Evolutionary conservation across 2,797 vertebrate genomes (phyloP).

Genomic region (Atherinosoma microstoma): DNA sequence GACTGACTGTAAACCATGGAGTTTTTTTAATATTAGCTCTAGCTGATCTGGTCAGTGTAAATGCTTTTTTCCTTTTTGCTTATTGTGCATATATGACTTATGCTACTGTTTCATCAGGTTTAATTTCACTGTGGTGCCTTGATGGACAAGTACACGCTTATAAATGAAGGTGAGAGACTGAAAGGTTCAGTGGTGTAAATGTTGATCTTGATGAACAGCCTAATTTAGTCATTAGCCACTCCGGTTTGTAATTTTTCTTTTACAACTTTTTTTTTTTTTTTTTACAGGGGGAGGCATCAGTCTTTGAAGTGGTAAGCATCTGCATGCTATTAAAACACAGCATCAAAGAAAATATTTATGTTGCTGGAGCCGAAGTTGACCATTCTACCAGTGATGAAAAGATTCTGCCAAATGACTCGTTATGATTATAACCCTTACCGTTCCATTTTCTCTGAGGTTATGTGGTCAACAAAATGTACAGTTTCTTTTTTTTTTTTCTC

Average conservation of each 20-base stretch:
- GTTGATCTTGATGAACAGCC: too few species aligned
- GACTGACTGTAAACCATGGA: slow-evolving; percentile 76
- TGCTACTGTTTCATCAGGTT: background rate
- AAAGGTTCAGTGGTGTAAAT: slow-evolving; percentile 74
- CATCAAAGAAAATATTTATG: background rate
- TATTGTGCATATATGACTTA: slow-evolving; percentile 9
- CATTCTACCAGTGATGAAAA: slow-evolving; percentile 74
- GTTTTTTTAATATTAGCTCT: slow-evolving; percentile 83
- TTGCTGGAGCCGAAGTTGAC: background rate
- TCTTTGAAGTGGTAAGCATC: background rate
- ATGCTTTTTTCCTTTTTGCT: fast-evolving
- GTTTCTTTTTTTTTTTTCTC: fast-evolving
- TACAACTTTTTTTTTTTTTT: fast-evolving
- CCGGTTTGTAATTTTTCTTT: slow-evolving; percentile 6
- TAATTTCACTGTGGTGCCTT: background rate
- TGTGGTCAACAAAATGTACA: background rate
- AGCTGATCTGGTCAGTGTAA: slow-evolving; percentile 76
- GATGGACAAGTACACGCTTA: fast-evolving
- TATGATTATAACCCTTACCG: slow-evolving; percentile 83
- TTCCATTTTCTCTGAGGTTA: slow-evolving; percentile 83
- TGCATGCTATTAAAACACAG: background rate
- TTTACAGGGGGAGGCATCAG: background rate
- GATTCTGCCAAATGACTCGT: slow-evolving; percentile 86
- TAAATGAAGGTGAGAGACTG: slow-evolving; percentile 33
- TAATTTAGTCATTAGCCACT: too few species aligned